phyloP scores from a whole-genome alignment of 2,113 vertebrate genomes.

The Aphyosemion australe region DNA sequence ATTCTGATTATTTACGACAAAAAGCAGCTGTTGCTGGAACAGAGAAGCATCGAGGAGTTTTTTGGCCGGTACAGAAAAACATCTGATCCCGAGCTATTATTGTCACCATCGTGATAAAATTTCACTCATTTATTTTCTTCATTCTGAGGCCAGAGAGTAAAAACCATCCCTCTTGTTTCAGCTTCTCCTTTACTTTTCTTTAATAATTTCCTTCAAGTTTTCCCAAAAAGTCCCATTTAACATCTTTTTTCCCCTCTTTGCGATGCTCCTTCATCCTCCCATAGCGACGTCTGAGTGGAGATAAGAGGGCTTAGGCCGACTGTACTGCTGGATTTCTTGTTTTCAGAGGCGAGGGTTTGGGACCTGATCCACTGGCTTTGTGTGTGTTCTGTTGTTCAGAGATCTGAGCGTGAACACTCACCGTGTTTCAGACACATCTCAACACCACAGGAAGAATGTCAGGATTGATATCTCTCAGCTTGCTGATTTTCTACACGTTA shows the following conservation, averaged over 20 bases:
- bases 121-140: background rate
- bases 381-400: slow-evolving; percentile 20
- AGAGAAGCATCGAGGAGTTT: background rate
- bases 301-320: slow-evolving; percentile 39
- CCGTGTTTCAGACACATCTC: too few species aligned
- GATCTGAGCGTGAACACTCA: background rate
- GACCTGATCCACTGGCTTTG: slow-evolving; percentile 10
- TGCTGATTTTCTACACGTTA: too few species aligned
- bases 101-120: too few species aligned
- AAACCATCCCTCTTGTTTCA: background rate
- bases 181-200: background rate
- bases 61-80: too few species aligned
- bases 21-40: background rate
- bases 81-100: too few species aligned
- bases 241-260: background rate
- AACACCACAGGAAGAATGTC: too few species aligned
- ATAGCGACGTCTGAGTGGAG: slow-evolving; percentile 19
- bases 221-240: too few species aligned
- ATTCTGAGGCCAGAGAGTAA: background rate
- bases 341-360: slow-evolving; percentile 23
- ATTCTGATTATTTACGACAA: background rate
- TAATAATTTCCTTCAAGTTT: background rate
- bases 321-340: slow-evolving; percentile 28
- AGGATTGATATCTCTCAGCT: too few species aligned
- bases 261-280: slow-evolving; percentile 24